Evolutionary conservation across 2,113 vertebrate species (phyloP), one percentile per base, ranked within the genome.

Genomic region (Vulpes lagopus): DNA sequence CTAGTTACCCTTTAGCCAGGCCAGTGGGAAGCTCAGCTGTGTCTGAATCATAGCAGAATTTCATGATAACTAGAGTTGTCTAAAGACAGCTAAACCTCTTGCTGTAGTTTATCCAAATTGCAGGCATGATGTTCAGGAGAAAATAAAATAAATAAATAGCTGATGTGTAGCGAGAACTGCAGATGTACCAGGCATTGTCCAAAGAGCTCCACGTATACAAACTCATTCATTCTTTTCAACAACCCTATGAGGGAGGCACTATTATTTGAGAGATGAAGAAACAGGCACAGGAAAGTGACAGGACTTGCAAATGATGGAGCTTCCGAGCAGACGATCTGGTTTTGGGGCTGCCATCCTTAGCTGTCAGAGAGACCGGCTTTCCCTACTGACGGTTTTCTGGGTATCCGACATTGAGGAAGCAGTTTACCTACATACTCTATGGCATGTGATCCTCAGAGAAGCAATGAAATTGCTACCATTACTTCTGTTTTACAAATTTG

Each of bases 31-130:
- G 85, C 43, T 64, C 25, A 62, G 16, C 84, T 76, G 27, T 55
- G 38, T 88, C 51, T 69, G 83, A 88, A 62, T 73, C 30, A 32
- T 3, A 10, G 55, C 57, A 64, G 32, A 92, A 20, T 38, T 89
- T 55, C 15, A 51, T 2, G 62, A 80, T 3, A 86, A 32, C 65
- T 95, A 20, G 84, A 62, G 55, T 32, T 93, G 43, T 65, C 35
- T 79, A 14, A 93, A 57, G 78, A 79, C 10, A 76, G 62, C 5
- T 64, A 49, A 89, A 49, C 12, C 14, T 78, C 55, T 84, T 73
- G n/a, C 62, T 43, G 55, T 64, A 57, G 49, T 64, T 92, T 69
- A 62, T 88, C 78, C 20, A 97, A 86, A 93, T 35, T 60, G 74
- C 27, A 95, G 85, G 64, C 15, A 30, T 16, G 20, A 82, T 55